Conservation (phyloP, 2,888 invertebrate genomes). For the Acleris laterana region DNA sequence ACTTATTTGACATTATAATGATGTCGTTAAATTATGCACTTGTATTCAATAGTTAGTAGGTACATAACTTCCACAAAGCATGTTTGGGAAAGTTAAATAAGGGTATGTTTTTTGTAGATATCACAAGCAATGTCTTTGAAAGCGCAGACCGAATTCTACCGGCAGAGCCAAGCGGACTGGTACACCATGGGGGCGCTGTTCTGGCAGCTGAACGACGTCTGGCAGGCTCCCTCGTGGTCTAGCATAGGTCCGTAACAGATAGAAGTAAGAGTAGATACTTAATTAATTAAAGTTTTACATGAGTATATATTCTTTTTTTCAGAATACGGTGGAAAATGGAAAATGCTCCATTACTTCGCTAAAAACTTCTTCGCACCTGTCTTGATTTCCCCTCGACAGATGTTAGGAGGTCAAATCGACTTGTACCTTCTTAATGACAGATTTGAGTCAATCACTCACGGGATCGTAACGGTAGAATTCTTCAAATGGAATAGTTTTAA, state of each 20-base stretch:
- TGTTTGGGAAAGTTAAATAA: too few species aligned
- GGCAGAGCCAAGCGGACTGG: constrained; percentile 83
- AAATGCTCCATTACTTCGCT: constrained; percentile 95
- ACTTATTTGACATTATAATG: too few species aligned
- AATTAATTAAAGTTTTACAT: too few species aligned
- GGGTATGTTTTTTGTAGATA: constrained; percentile 82
- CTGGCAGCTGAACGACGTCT: constrained; percentile 99
- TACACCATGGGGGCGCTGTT: constrained; percentile 98
- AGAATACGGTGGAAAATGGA: constrained; percentile 92
- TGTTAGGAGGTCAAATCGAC: constrained; percentile 76
- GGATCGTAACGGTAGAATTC: constrained; percentile 81
- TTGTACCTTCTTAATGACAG: constrained; percentile 88
- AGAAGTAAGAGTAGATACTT: too few species aligned
- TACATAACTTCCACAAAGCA: too few species aligned
- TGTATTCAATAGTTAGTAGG: too few species aligned
- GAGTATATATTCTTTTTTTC: constrained; percentile 47
- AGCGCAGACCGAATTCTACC: constrained; percentile 92
- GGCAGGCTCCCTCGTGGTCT: constrained; percentile 99
- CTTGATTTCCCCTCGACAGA: constrained; percentile 86
- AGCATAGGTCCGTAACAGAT: constrained; percentile 86
- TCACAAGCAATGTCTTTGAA: constrained; percentile 95
- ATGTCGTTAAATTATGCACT: too few species aligned
- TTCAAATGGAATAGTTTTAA: constrained; percentile 84
- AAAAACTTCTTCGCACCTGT: constrained; percentile 92
- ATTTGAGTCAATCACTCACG: constrained; percentile 69